phyloP scores from a whole-genome alignment of 1,140 invertebrate species.

The Bombus picipes region DNA sequence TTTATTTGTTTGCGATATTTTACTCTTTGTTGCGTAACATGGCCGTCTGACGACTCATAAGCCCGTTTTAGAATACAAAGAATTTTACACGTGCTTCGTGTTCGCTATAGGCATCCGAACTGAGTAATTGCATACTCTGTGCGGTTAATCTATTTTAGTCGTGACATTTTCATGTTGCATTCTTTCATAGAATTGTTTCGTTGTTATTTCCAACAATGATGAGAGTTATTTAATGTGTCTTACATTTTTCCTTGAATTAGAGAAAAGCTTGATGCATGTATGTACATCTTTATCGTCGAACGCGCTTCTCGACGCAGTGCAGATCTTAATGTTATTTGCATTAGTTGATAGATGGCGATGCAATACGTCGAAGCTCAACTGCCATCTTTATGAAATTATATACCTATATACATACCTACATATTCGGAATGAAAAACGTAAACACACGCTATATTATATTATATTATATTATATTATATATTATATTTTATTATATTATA shows the following conservation, averaged over 20 bases:
- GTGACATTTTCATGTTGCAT: constrained; percentile 10
- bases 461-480: too few relatives aligned
- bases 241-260: background rate
- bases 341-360: constrained; percentile 33
- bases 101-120: constrained; percentile 42
- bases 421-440: background rate
- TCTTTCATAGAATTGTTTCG: background rate
- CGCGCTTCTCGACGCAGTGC: background rate
- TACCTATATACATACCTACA: too few relatives aligned
- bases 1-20: constrained; percentile 44
- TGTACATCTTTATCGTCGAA: constrained; percentile 1
- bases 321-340: background rate
- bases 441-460: too few relatives aligned
- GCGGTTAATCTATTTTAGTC: constrained; percentile 37
- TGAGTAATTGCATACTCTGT: constrained; percentile 40
- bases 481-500: too few relatives aligned
- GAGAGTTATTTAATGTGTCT: background rate
- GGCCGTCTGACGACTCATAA: constrained; percentile 40
- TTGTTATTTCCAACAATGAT: background rate
- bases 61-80: constrained; percentile 51
- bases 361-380: background rate
- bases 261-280: too few relatives aligned
- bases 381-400: constrained; percentile 19
- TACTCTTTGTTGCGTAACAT: constrained; percentile 44
- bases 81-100: constrained; percentile 50